Evolutionary conservation across 2,113 vertebrate genomes (phyloP).

Genomic region (Phaethornis superciliosus): DNA sequence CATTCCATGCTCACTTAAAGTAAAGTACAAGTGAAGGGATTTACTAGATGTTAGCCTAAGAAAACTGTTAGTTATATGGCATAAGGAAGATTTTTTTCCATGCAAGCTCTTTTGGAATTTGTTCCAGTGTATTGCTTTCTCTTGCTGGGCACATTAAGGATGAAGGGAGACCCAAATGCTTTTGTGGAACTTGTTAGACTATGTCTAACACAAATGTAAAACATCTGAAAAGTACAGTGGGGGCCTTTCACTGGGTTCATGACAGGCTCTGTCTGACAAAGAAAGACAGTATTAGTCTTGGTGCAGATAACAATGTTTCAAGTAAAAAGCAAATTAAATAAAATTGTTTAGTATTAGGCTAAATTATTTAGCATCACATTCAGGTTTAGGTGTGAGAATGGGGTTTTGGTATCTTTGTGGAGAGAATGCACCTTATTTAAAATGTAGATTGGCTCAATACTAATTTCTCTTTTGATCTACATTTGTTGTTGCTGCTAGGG

Average conservation of each 20-base stretch:
- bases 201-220: background rate
- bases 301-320: background rate
- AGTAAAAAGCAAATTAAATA: background rate
- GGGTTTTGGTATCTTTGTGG: background rate
- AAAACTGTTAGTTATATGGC: background rate
- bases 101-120: background rate
- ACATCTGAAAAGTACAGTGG: background rate
- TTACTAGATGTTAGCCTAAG: background rate
- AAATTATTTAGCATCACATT: background rate
- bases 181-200: background rate
- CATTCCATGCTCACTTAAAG: background rate
- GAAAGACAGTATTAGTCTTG: background rate
- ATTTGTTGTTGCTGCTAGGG: background rate
- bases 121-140: background rate
- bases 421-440: background rate
- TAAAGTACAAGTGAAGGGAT: background rate
- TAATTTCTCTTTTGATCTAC: background rate
- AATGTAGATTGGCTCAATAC: conserved; percentile 6
- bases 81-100: background rate
- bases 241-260: background rate
- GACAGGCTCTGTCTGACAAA: background rate
- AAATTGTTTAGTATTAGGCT: background rate
- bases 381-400: background rate
- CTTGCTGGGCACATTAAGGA: background rate
- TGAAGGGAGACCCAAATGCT: background rate